Percentiles rank a stretch among this genome's conserved stretches.
Evolutionary conservation across 1,140 invertebrate species (phyloP).

Genomic region (Battus philenor): DNA sequence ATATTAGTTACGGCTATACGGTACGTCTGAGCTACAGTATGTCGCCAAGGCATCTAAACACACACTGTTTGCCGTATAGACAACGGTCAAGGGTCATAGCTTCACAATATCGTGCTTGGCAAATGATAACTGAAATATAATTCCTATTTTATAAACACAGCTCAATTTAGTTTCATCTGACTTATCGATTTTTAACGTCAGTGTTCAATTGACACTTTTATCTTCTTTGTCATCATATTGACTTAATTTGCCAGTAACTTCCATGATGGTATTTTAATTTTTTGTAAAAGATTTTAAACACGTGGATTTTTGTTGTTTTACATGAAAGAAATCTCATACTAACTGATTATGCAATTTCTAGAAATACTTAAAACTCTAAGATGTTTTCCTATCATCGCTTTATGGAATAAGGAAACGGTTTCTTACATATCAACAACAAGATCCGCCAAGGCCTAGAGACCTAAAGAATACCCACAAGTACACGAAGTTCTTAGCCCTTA

Average conservation of each 20-base stretch:
- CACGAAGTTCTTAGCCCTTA: too few relatives aligned
- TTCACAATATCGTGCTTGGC: constrained; percentile 1
- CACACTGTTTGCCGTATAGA: background rate
- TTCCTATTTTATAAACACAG: background rate
- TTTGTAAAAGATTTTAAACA: too few relatives aligned
- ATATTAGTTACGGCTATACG: background rate
- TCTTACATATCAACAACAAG: too few relatives aligned
- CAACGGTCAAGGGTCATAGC: background rate
- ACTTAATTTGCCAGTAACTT: background rate
- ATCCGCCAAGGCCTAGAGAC: too few relatives aligned
- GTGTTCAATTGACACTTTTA: background rate
- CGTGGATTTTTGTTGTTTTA: too few relatives aligned
- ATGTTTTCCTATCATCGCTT: too few relatives aligned
- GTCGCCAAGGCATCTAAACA: constrained; percentile 10
- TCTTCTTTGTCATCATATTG: background rate
- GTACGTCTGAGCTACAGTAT: constrained; percentile 10
- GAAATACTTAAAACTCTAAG: too few relatives aligned
- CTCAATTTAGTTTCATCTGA: constrained; percentile 3
- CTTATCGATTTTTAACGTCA: constrained; percentile 5
- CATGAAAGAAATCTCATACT: too few relatives aligned
- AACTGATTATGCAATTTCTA: too few relatives aligned
- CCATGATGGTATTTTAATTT: too few relatives aligned
- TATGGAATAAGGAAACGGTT: too few relatives aligned
- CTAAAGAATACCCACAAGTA: too few relatives aligned
- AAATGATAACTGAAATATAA: constrained; percentile 11